Percentiles rank a stretch among this genome's conserved stretches.
Conservation (phyloP, 2,113 vertebrate genomes). For the Podiceps cristatus region DNA sequence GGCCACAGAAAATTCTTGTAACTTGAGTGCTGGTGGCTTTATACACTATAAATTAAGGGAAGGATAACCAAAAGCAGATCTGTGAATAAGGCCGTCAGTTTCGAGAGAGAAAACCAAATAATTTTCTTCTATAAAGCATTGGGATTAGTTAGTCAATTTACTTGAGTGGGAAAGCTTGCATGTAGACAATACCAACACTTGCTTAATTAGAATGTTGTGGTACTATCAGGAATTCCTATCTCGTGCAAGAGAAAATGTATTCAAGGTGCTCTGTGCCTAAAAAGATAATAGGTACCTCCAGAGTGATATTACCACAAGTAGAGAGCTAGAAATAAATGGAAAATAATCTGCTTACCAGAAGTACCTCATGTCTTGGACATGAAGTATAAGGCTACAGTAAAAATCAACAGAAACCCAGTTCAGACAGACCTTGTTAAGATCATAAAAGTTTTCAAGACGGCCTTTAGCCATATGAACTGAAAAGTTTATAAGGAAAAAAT, state of each 20-base stretch:
- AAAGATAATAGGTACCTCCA: neutral
- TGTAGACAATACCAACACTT: neutral
- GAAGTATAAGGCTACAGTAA: neutral
- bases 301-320: neutral
- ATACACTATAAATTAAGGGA: neutral
- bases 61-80: neutral
- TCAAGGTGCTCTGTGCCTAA: neutral
- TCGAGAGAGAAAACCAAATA: neutral
- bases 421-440: neutral
- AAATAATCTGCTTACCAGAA: neutral
- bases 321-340: neutral
- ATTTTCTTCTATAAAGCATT: neutral
- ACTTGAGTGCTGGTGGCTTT: neutral
- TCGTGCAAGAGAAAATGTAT: neutral
- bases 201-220: neutral
- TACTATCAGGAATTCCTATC: neutral
- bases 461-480: neutral
- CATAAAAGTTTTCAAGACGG: neutral
- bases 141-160: neutral
- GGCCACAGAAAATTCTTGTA: neutral
- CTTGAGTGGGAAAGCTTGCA: neutral
- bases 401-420: neutral
- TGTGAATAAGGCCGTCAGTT: neutral
- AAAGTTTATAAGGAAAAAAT: neutral
- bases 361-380: neutral